These are phyloP conservation scores for Halcyon leucocephala DNA, from an alignment of 2,797 vertebrate species.

Conservation along the genomic window DNA sequence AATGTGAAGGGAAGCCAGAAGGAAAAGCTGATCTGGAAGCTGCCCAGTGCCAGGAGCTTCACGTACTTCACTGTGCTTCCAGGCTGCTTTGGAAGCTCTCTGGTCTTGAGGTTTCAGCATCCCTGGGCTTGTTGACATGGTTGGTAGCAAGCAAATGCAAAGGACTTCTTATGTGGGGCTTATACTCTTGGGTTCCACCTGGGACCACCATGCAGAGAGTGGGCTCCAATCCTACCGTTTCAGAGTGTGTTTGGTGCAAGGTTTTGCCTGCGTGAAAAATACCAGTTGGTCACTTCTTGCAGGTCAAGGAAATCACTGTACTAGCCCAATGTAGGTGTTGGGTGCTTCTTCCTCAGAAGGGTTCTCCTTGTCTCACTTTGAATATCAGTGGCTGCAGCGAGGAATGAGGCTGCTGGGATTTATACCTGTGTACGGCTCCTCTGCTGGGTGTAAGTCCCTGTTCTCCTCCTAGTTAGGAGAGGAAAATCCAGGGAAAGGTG, in stretches of 20 bases:
- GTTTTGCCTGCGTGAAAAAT: not conserved
- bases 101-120: not conserved
- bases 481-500: not conserved
- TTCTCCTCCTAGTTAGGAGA: not conserved
- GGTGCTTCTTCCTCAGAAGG: not conserved
- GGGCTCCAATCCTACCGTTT: not conserved
- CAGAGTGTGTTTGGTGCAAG: not conserved
- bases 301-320: not conserved
- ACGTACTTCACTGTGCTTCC: not conserved
- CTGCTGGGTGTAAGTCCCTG: not conserved
- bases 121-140: not conserved
- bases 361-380: not conserved
- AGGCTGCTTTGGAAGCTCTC: not conserved
- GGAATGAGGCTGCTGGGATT: not conserved
- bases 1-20: not conserved
- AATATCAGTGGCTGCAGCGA: rapidly evolving
- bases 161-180: not conserved
- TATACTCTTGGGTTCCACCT: not conserved
- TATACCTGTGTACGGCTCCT: not conserved
- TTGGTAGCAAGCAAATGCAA: not conserved
- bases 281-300: not conserved
- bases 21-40: not conserved
- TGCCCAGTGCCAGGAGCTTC: not conserved
- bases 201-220: rapidly evolving
- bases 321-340: not conserved